These are phyloP conservation scores for Otolemur crassicaudatus DNA, from an alignment of 2,797 vertebrate genomes.

Conservation along the genomic window DNA sequence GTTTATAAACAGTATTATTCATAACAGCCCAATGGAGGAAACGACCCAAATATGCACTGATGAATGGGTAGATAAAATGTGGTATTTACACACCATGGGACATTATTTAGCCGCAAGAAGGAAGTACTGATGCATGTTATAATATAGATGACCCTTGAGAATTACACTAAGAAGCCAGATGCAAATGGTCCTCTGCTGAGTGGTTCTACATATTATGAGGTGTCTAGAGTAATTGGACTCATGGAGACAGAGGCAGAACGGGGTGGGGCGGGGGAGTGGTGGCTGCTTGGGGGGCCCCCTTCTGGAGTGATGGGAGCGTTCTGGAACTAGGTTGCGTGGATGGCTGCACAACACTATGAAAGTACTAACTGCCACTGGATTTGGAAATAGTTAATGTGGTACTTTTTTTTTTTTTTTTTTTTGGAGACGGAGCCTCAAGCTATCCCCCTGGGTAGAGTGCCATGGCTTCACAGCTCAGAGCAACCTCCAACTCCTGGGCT, in stretches of 20 bases:
- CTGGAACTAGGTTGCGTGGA: background rate
- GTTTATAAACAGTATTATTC: background rate
- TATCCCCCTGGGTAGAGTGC: too few species aligned
- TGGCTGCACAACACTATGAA: background rate
- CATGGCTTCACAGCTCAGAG: too few species aligned
- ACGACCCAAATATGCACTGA: fast-evolving
- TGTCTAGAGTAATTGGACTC: fast-evolving
- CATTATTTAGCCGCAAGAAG: fast-evolving
- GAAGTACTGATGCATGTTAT: fast-evolving
- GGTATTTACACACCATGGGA: fast-evolving
- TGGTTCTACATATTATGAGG: fast-evolving
- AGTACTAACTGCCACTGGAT: background rate
- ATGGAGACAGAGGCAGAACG: fast-evolving
- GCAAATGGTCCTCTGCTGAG: fast-evolving
- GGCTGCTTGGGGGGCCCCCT: background rate
- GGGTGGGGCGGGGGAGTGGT: fast-evolving
- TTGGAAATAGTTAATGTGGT: background rate
- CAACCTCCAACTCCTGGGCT: too few species aligned
- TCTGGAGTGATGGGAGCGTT: fast-evolving
- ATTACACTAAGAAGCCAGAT: background rate
- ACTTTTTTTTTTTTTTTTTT: too few species aligned
- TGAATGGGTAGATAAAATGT: fast-evolving
- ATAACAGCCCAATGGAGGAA: background rate
- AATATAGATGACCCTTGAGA: background rate
- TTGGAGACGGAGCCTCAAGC: too few species aligned